Evolutionary conservation across 2,797 vertebrate genomes (phyloP), one percentile per base, ranked within the genome.

Genomic region (Amphiprion clarkii): DNA sequence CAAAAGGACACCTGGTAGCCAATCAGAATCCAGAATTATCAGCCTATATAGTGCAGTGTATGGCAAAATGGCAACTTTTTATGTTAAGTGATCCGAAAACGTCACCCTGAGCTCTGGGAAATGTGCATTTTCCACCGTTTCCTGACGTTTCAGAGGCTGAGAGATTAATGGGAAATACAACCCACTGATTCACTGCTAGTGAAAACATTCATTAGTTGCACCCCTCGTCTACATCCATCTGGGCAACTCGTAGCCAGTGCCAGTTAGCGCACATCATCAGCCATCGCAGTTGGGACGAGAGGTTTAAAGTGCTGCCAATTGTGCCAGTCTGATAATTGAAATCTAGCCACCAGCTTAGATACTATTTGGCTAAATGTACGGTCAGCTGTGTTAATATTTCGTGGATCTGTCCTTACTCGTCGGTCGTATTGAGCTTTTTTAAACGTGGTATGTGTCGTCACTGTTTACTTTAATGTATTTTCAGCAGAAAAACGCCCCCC

Each of bases 271-370:
- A 64, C 78, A 75, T 81, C 77, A 80, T 82, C 81, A 75, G 80
- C 74, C 84, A 70, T 75, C 42, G 57, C 68, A 82, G 78, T 79
- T 23, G 46, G 82, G 82, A 76, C n/a, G 19, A 70, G 59, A 81
- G 73, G 65, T 88, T 89, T 81, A 76, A 85, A 87, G 77, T 78
- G 81, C 80, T 90, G 91, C 89, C 89, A 85, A 86, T 62, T 74
- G 82, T 89, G 90, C 90, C 88, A 86, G 87, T 89, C 85, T 86
- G 84, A 88, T 78, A n/a, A 83, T 53, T 79, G 81, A 88, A 88
- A 87, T 69, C 77, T 63, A 85, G 84, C 89, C 89, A 89, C 90
- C 88, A 88, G 89, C 88, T 89, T 84, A 66, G 76, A 82, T 76
- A 72, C 85, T 71, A 76, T 89, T 90, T 91, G 87, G 83, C 85